phyloP scores from a whole-genome alignment of 2,888 invertebrate genomes.

The Notodonta ziczac region DNA sequence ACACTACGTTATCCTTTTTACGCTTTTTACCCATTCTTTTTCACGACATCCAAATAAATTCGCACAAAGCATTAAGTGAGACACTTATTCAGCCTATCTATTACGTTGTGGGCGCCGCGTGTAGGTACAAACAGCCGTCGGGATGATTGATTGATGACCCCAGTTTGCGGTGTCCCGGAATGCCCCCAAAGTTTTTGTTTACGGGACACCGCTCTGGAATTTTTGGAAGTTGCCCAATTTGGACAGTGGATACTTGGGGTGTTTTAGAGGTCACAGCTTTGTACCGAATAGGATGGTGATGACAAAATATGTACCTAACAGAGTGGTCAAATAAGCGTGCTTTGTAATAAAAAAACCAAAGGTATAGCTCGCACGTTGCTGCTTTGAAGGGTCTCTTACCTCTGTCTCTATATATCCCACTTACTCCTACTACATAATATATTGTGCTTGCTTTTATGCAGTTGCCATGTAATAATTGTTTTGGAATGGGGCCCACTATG shows the following conservation, averaged over 20 bases:
- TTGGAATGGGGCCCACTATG: too few species aligned
- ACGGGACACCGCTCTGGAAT: constrained; percentile 39
- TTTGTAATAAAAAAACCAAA: too few species aligned
- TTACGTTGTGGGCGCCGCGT: constrained; percentile 15
- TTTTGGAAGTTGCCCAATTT: constrained; percentile 39
- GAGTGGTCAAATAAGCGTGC: too few species aligned
- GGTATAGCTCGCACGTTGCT: too few species aligned
- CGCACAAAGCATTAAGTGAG: constrained; percentile 16
- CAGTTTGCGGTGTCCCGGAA: constrained; percentile 45
- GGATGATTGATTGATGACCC: constrained; percentile 66
- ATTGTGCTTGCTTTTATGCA: too few species aligned
- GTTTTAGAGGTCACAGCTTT: not conserved
- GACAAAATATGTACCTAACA: too few species aligned
- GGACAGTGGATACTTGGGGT: not conserved
- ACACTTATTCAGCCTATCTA: constrained; percentile 24
- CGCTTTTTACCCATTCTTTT: not conserved
- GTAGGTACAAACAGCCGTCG: constrained; percentile 51
- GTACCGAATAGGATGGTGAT: not conserved
- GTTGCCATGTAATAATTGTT: too few species aligned
- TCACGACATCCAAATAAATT: constrained; percentile 3
- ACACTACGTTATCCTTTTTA: not conserved
- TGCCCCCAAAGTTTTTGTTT: constrained; percentile 67
- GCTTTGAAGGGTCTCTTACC: too few species aligned
- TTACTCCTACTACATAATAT: too few species aligned
- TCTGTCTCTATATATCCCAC: too few species aligned